Base-by-base conservation (phyloP, 2,113 vertebrate genomes). In the Piprites chloris region DNA sequence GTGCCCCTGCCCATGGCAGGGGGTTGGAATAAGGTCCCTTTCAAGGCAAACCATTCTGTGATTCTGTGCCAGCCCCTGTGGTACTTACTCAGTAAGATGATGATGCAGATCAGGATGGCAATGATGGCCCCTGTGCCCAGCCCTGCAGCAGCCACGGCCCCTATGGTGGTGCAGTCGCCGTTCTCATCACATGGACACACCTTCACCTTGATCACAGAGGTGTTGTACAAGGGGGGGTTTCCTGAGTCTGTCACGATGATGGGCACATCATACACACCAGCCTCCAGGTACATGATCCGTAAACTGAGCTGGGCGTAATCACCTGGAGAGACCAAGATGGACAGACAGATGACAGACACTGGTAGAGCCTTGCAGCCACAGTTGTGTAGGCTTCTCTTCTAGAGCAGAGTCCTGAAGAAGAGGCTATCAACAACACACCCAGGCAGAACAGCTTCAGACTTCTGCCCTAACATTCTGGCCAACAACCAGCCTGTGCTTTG, bases 91-190 rank as follows among this genome's bases (percentile, higher is more conserved):
- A 99, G 98, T 39, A 99, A 95, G 50, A 99, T 99, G 81, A 99
- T 98, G 97, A 99, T 99, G 97, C 99, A 99, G 97, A 99, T 98
- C 81, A 99, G 97, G 95, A 99, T 99, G 94, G 99, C 98, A 62
- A 99, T 99, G 69, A 99, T 99, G 97, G 99, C 99, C 2, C 99
- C 99, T 0, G 99, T 99, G 88, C 99, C 99, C 94, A 99, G 98
- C 32, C 99, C 99, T 0, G 99, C 98, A 0, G 99, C 99, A 0
- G 99, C 99, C 91, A 99, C 98, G 0, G 99, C 99, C 6, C 99
- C 99, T 0, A 98, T 88, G 6, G 98, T 98, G 76, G 99, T 99
- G 95, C 99, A 99, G 98, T 99, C 99, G 3, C 99, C 99, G 1
- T 99, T 98, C 83, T 99, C 98, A 4, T 99, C 99, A 0, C 99